Evolutionary conservation across 2,888 invertebrate species (phyloP).

Genomic region (Neelides folsomi): DNA sequence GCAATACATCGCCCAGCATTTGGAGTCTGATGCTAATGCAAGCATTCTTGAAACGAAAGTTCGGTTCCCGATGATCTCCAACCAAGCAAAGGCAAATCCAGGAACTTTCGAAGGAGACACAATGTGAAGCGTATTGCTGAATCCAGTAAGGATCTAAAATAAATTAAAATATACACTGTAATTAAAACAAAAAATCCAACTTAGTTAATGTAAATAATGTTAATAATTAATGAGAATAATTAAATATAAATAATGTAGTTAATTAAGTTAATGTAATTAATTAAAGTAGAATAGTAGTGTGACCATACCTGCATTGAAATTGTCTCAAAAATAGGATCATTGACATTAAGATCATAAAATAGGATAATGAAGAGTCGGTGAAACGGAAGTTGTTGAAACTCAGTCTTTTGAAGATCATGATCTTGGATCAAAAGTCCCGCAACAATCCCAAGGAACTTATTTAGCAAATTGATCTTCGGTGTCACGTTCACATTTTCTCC

Average conservation of each 20-base stretch:
- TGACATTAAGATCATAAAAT: conserved; percentile 87
- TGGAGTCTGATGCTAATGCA: conserved; percentile 79
- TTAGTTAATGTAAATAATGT: not conserved
- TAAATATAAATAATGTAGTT: conserved; percentile 1
- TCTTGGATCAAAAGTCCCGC: conserved; percentile 91
- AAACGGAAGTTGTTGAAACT: conserved; percentile 95
- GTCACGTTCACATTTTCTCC: conserved; percentile 78
- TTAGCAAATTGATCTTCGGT: conserved; percentile 92
- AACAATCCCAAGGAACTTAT: conserved; percentile 89
- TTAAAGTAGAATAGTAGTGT: not conserved
- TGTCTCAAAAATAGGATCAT: conserved; percentile 83
- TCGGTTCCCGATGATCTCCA: conserved; percentile 92
- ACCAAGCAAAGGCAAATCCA: conserved; percentile 95
- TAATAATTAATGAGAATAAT: conserved; percentile 1
- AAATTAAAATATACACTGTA: conserved; percentile 5
- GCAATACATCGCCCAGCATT: conserved; percentile 95
- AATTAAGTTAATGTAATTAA: not conserved
- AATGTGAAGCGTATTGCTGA: conserved; percentile 88
- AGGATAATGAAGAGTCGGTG: conserved; percentile 92
- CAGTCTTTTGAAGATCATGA: conserved; percentile 75
- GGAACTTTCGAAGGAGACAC: conserved; percentile 84
- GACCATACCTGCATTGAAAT: conserved; percentile 68
- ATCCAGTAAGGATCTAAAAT: conserved; percentile 69
- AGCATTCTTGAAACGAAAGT: conserved; percentile 88
- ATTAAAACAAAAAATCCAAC: conserved; percentile 5